A percentile compares a stretch with the other conserved stretches of the same genome.
Evolutionary conservation across 2,113 vertebrate species (phyloP).

Genomic region (Psephotus haematonotus): DNA sequence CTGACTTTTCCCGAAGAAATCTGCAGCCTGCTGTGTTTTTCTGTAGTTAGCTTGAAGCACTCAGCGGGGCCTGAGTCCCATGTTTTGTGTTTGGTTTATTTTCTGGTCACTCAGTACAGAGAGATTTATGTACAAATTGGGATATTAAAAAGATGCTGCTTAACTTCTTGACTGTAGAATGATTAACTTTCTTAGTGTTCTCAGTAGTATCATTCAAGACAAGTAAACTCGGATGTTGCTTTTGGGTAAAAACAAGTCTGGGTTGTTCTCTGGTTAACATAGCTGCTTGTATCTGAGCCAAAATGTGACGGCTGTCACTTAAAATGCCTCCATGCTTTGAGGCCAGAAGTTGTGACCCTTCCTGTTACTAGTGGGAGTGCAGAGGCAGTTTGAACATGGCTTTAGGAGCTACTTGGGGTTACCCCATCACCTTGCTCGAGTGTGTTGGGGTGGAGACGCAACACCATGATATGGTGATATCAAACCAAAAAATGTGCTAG

Average conservation of each 20-base stretch:
- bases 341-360: background rate
- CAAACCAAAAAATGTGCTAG: background rate
- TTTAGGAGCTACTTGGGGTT: background rate
- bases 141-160: background rate
- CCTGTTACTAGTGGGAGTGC: background rate
- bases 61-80: accelerated
- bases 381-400: accelerated
- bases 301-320: background rate
- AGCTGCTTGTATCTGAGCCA: background rate
- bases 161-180: background rate
- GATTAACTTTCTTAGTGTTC: background rate
- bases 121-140: background rate
- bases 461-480: background rate
- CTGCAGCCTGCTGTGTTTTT: background rate
- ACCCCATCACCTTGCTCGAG: background rate
- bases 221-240: background rate
- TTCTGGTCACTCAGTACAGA: background rate
- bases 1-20: background rate
- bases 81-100: background rate
- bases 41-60: background rate
- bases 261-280: background rate
- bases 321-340: background rate
- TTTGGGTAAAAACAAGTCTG: background rate
- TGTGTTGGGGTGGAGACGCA: background rate
- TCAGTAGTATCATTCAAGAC: background rate